phyloP scores from a whole-genome alignment of 2,888 invertebrate species.

The Drosophila subquinaria region DNA sequence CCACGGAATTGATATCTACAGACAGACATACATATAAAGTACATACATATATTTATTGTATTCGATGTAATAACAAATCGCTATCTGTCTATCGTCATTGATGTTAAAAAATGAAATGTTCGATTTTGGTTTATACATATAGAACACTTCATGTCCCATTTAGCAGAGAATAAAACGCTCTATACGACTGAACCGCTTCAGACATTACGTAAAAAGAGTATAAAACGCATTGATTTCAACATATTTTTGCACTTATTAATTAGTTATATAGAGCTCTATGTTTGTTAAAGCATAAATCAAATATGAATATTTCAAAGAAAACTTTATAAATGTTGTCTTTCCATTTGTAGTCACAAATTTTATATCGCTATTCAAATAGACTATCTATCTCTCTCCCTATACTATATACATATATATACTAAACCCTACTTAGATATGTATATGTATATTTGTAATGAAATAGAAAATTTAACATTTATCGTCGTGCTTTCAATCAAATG shows the following conservation, averaged over 20 bases:
- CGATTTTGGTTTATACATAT: conserved; percentile 29
- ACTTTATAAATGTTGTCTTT: conserved; percentile 76
- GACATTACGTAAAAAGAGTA: conserved; percentile 32
- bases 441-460: conserved; percentile 27
- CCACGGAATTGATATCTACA: conserved; percentile 65
- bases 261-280: conserved; percentile 48
- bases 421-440: conserved; percentile 16
- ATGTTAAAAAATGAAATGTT: conserved; percentile 72
- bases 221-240: conserved; percentile 18
- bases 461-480: conserved; percentile 25
- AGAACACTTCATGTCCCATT: conserved; percentile 21
- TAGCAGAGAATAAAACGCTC: conserved; percentile 27
- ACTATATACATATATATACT: background rate
- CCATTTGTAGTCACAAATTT: conserved; percentile 60
- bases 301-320: conserved; percentile 55
- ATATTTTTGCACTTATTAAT: conserved; percentile 44
- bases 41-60: conserved; percentile 25
- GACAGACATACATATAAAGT: conserved; percentile 20
- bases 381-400: conserved; percentile 35
- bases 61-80: conserved; percentile 23
- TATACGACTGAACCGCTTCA: conserved; percentile 54
- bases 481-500: conserved; percentile 44
- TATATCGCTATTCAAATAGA: conserved; percentile 57
- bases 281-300: conserved; percentile 53
- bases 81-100: conserved; percentile 70